Evolutionary conservation across 2,797 vertebrate genomes (phyloP), one percentile per base, ranked within the genome.

Genomic region (Sebastes iracundus): DNA sequence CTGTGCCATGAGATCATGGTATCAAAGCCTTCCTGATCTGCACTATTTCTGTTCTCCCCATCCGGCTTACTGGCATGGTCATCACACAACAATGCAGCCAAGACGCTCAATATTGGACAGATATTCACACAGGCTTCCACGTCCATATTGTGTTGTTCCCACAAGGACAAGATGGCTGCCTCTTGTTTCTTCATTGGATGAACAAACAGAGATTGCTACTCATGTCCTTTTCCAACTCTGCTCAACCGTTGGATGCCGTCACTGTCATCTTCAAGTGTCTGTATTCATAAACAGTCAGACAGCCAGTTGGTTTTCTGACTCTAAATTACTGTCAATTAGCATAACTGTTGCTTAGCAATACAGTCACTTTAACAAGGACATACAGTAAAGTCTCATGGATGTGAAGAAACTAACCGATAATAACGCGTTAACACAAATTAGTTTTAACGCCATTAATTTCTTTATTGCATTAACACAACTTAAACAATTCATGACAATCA

Each of bases 11-110:
- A 82, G 83, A 87, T 84, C 78, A 81, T 84, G 16, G 20, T 87
- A 75, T 83, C 77, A 87, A 82, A 90, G 83, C 75, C 72, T 77
- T 69, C 42, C 75, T 85, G 73, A 86, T 87, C 82, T 66, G 73
- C 59, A 76, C 83, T 86, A 75, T 86, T 86, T 89, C 83, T 75
- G 86, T 76, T 64, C 22, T 42, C 80, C 63, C 79, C 52, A n/a
- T 83, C 75, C 38, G 69, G 71, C 69, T 85, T 77, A 25, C 73
- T 90, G 87, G 88, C 85, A 80, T 14, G 22, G 61, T 61, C 58
- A 20, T 62, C 71, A 2, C 61, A 33, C 53, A 64, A 66, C 23
- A 28, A 35, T 27, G 55, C 69, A 72, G 79, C 88, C 86, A 89
- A 80, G 79, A 80, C 59, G n/a, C 74, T 80, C 82, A 69, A 30